These are phyloP conservation scores for Harpagus bidentatus DNA, from an alignment of 2,113 vertebrate species.

Conservation along the genomic window DNA sequence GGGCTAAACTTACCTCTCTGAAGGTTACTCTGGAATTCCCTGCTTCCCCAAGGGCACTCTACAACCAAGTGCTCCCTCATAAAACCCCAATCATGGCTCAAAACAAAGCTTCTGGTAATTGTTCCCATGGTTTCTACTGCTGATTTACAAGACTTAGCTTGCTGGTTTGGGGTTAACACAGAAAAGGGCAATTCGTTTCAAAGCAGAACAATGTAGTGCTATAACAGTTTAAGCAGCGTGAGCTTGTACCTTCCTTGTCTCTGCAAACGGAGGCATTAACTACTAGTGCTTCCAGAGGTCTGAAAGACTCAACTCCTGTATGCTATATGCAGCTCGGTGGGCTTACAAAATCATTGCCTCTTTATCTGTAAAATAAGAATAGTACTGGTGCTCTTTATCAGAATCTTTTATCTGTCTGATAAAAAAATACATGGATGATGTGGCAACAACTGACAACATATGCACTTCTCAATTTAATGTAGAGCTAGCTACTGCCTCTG, in stretches of 20 bases:
- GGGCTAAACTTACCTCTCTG: background rate
- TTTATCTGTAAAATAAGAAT: background rate
- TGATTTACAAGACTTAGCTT: background rate
- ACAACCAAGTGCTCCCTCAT: background rate
- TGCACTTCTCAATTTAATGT: fast-evolving
- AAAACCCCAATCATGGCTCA: background rate
- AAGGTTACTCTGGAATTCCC: background rate
- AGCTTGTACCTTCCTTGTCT: background rate
- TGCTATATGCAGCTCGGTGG: background rate
- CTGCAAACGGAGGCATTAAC: background rate
- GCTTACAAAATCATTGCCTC: background rate
- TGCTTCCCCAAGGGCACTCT: background rate
- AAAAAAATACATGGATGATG: background rate
- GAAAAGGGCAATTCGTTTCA: background rate
- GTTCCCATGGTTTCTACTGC: background rate
- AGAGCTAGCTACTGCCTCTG: background rate
- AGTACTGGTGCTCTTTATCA: background rate
- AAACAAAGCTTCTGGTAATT: background rate
- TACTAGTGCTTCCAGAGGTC: background rate
- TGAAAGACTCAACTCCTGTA: background rate
- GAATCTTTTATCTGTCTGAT: background rate
- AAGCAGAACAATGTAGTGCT: background rate
- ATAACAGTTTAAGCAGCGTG: background rate
- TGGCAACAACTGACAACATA: background rate
- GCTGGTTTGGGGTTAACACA: background rate